Evolutionary conservation across 2,113 vertebrate species (phyloP).

Genomic region (Eira barbara): DNA sequence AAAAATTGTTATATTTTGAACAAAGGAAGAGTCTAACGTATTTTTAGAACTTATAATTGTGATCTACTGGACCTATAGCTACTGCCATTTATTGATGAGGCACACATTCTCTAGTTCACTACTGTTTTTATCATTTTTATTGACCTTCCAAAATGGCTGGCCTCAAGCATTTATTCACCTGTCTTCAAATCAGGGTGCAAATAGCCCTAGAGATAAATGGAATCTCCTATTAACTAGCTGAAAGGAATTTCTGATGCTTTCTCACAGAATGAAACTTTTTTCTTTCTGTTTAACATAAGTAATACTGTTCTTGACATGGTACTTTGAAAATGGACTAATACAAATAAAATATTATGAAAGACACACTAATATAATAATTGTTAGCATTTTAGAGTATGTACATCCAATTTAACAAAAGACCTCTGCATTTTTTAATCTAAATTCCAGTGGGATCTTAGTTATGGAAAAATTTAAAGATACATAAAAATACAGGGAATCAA

Average conservation of each 20-base stretch:
- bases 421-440: neutral
- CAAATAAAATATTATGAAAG: neutral
- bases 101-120: neutral
- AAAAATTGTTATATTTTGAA: neutral
- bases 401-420: neutral
- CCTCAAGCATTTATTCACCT: neutral
- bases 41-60: neutral
- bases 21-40: neutral
- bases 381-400: neutral
- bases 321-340: neutral
- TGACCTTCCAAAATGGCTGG: neutral
- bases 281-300: neutral
- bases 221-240: neutral
- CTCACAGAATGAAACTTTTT: neutral
- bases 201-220: neutral
- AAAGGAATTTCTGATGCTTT: neutral
- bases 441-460: neutral
- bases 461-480: neutral
- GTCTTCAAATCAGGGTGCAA: neutral
- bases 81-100: neutral
- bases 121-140: neutral
- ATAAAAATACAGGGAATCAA: neutral
- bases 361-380: neutral
- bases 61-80: neutral
- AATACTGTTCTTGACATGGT: neutral